Conservation (phyloP, 1,140 invertebrate species). For the Eueides isabella region DNA sequence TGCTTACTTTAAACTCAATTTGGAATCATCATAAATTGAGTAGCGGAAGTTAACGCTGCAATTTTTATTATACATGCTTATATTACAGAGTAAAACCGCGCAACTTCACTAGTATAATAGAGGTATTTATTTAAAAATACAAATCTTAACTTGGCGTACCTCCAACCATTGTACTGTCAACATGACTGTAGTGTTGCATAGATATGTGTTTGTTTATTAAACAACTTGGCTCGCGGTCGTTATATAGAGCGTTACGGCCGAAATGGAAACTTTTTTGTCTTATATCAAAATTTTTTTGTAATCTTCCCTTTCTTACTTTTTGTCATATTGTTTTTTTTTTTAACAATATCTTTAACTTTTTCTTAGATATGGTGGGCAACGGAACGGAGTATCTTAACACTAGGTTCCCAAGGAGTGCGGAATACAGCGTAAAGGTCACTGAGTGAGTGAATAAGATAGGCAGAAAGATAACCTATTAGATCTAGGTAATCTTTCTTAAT, state of each 20-base stretch:
- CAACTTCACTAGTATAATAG: not conserved
- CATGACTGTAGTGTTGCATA: not conserved
- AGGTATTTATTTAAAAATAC: slow-evolving; percentile 14
- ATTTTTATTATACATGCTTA: too few relatives aligned
- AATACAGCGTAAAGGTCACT: too few relatives aligned
- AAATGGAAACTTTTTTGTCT: slow-evolving; percentile 7
- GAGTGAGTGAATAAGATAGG: too few relatives aligned
- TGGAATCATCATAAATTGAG: too few relatives aligned
- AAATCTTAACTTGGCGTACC: slow-evolving; percentile 2
- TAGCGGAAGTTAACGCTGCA: too few relatives aligned
- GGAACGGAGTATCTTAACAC: too few relatives aligned
- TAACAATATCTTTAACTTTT: too few relatives aligned
- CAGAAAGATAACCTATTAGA: too few relatives aligned
- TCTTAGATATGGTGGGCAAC: too few relatives aligned
- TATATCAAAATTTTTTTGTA: not conserved
- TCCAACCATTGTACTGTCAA: slow-evolving; percentile 6
- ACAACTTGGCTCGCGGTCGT: slow-evolving; percentile 7
- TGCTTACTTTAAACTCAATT: too few relatives aligned
- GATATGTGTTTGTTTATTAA: slow-evolving; percentile 9
- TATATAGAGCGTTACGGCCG: not conserved
- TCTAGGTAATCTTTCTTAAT: too few relatives aligned
- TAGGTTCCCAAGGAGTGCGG: too few relatives aligned
- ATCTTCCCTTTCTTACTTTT: not conserved
- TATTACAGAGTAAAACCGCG: not conserved
- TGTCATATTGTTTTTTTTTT: not conserved